Base-by-base conservation (phyloP, 2,888 invertebrate genomes). In the Amblyjoppa proteus region DNA sequence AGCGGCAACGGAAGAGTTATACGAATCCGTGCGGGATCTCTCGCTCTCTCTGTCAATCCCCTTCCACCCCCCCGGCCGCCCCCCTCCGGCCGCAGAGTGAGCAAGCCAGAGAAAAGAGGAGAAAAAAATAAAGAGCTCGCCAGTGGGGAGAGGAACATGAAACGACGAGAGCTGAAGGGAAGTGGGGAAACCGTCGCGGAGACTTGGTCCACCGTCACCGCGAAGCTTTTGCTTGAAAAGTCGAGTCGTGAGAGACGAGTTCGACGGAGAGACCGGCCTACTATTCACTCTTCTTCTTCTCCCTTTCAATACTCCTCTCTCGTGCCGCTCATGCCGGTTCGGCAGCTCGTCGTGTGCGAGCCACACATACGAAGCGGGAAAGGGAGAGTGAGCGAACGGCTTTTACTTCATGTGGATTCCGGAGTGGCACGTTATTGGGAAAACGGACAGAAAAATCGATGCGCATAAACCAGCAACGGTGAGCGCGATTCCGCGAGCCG, bases 371-470 rank as follows among this genome's bases (percentile, higher is more conserved):
- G 31, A 13, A 70, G 3, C 6, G 13, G 34, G 9, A 56, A n/a
- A 78, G 38, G 13, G 58, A 53, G 13, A 41, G 13, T 11, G 64
- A 64, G 31, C 4, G 74, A 69, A 66, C 68, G 80, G 85, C 76
- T 85, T 88, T 87, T 81, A 84, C 86, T 79, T 78, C 69, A 49
- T 79, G 77, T 73, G 84, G 77, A 88, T 88, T 88, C 84, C 85
- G 75, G 81, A 88, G 85, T 89, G 85, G 85, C 88, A 89, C 90
- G 89, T 91, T 92, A 93, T 92, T 92, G 92, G 91, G 81, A 90
- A 84, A 92, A 89, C 88, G 89, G 92, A 91, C 90, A 90, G 90
- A 91, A 93, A 93, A 93, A 92, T 92, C 93, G 91, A 92, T 93
- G 89, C 87, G 85, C 81, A 83, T 76, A 79, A 77, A 83, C 82